A percentile compares a stretch with the other conserved stretches of the same genome.
These are phyloP conservation scores for Hybos culiciformis DNA, from an alignment of 2,888 invertebrate genomes.

Conservation along the genomic window DNA sequence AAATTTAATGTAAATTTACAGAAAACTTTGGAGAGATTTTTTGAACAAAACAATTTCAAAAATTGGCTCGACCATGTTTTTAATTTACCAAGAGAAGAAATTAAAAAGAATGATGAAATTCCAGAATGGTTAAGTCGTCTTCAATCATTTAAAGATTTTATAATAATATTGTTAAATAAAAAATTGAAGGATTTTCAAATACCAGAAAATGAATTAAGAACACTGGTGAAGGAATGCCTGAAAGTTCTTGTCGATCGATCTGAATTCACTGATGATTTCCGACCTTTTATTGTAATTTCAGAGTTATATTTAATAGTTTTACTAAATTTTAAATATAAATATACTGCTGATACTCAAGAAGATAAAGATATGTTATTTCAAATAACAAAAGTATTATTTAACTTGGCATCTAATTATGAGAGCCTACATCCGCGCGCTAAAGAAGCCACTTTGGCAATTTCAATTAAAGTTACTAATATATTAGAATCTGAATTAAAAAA, in stretches of 20 bases:
- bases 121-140: slow-evolving; percentile 45
- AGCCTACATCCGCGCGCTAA: slow-evolving; percentile 46
- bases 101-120: slow-evolving; percentile 39
- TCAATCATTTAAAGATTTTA: slow-evolving; percentile 50
- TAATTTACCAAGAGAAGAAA: slow-evolving; percentile 36
- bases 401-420: slow-evolving; percentile 42
- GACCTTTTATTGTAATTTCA: slow-evolving; percentile 44
- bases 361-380: slow-evolving; percentile 38
- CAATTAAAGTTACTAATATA: slow-evolving; percentile 43
- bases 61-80: slow-evolving; percentile 46
- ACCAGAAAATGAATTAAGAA: slow-evolving; percentile 27
- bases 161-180: slow-evolving; percentile 42
- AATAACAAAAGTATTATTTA: slow-evolving; percentile 39
- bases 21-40: slow-evolving; percentile 42
- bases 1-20: slow-evolving; percentile 38
- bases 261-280: slow-evolving; percentile 42
- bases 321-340: slow-evolving; percentile 46
- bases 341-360: slow-evolving; percentile 40
- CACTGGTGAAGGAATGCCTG: slow-evolving; percentile 44
- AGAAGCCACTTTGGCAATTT: slow-evolving; percentile 46
- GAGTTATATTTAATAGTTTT: slow-evolving; percentile 49
- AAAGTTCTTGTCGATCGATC: slow-evolving; percentile 40
- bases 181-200: slow-evolving; percentile 26
- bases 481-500: slow-evolving; percentile 42
- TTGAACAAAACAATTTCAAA: slow-evolving; percentile 41